Evolutionary conservation across 2,113 vertebrate genomes (phyloP).

Genomic region (Hystrix brachyura): DNA sequence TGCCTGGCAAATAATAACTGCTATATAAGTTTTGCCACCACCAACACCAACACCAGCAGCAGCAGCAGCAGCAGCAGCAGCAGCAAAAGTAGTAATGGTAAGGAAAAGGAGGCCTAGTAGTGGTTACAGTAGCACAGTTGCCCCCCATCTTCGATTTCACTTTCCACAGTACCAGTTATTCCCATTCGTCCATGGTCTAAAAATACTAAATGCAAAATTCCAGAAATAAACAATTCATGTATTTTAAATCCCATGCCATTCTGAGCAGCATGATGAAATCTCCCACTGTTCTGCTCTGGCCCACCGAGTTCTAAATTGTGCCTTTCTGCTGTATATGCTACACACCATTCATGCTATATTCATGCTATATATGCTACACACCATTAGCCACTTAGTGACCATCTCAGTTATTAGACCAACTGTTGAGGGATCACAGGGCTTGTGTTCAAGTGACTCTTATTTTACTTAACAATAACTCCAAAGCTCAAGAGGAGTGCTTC

Average conservation of each 20-base stretch:
- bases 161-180: neutral
- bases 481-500: neutral
- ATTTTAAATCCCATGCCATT: neutral
- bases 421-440: neutral
- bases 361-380: too few relatives aligned
- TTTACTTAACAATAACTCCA: neutral
- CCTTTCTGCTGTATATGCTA: neutral
- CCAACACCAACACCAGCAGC: neutral
- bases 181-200: neutral
- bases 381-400: neutral
- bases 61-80: too few relatives aligned
- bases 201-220: neutral
- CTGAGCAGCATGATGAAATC: neutral
- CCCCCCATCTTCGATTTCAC: neutral
- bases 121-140: neutral
- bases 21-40: neutral
- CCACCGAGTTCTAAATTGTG: neutral
- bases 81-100: too few relatives aligned
- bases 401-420: neutral
- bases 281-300: neutral
- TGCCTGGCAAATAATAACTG: neutral
- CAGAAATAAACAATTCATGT: neutral
- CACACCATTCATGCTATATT: neutral
- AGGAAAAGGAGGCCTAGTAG: neutral
- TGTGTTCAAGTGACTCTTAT: neutral